These are phyloP conservation scores for Artibeus jamaicensis DNA, from an alignment of 2,797 vertebrate genomes.

Conservation along the genomic window DNA sequence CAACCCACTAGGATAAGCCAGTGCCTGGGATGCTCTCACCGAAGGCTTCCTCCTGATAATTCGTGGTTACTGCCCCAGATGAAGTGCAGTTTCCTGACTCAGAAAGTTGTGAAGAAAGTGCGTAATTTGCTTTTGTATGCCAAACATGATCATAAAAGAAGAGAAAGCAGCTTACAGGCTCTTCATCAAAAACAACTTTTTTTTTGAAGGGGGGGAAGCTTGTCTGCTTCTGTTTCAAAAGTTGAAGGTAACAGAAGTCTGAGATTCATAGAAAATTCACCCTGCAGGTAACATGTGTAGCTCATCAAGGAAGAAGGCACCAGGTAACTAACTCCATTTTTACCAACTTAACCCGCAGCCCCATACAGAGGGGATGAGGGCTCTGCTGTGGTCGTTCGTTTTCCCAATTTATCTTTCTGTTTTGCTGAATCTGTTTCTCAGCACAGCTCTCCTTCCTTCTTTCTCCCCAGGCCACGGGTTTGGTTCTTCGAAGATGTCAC, in stretches of 20 bases:
- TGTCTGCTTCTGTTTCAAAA: not conserved
- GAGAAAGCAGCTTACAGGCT: not conserved
- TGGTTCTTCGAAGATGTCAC: conserved; percentile 91
- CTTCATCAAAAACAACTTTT: not conserved
- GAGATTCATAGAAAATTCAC: not conserved
- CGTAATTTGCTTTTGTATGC: not conserved
- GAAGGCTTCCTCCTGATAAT: not conserved
- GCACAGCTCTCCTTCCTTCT: not conserved
- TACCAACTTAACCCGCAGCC: not conserved
- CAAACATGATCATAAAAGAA: not conserved
- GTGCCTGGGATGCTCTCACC: not conserved
- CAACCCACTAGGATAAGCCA: not conserved
- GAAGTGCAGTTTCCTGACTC: not conserved
- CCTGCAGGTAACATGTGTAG: not conserved
- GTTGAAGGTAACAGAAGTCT: not conserved
- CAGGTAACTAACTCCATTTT: not conserved
- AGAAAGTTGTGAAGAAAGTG: not conserved
- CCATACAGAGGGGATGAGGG: rapidly evolving
- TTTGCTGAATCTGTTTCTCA: not conserved
- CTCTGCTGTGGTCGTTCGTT: not conserved
- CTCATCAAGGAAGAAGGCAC: no score
- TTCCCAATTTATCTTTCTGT: no score
- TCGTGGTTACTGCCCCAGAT: not conserved
- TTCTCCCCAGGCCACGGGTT: conserved; percentile 86
- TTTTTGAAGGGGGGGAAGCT: not conserved